Conservation (phyloP, 1,140 invertebrate species). For the Patella vulgata region DNA sequence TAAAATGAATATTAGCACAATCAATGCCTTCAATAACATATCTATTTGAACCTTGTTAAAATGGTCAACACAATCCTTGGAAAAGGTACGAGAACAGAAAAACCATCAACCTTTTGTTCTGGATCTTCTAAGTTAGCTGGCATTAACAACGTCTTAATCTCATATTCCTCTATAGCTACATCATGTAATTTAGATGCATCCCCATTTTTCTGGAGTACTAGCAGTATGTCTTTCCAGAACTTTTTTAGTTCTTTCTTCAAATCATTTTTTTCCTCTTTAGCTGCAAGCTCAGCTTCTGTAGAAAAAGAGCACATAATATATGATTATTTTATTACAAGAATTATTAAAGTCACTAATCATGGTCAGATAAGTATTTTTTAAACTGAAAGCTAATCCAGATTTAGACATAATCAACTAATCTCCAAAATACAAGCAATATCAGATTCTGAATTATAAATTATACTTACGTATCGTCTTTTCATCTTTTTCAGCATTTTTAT, state of each 20-base stretch:
- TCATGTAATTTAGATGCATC: constrained; percentile 56
- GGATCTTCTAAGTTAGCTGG: constrained; percentile 54
- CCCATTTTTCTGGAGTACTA: constrained; percentile 52
- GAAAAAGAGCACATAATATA: not conserved
- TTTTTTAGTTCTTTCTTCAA: constrained; percentile 50
- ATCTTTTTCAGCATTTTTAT: constrained; percentile 50
- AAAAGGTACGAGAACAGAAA: too few relatives aligned
- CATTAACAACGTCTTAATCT: constrained; percentile 51
- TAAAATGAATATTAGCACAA: too few relatives aligned
- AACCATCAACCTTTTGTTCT: constrained; percentile 61
- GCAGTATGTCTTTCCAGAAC: constrained; percentile 62
- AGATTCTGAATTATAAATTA: not conserved
- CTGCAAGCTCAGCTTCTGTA: constrained; percentile 42
- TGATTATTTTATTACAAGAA: not conserved
- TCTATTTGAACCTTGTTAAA: too few relatives aligned
- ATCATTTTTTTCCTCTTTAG: constrained; percentile 38
- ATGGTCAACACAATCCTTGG: too few relatives aligned
- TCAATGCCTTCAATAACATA: too few relatives aligned
- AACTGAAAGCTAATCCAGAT: not conserved
- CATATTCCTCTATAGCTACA: constrained; percentile 58
- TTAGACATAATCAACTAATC: not conserved
- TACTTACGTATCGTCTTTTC: constrained; percentile 52
- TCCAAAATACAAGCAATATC: not conserved
- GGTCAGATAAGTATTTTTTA: too few relatives aligned
- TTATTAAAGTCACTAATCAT: not conserved